These are phyloP conservation scores for Nettapus auritus DNA, from an alignment of 2,113 vertebrate genomes.

Conservation along the genomic window DNA sequence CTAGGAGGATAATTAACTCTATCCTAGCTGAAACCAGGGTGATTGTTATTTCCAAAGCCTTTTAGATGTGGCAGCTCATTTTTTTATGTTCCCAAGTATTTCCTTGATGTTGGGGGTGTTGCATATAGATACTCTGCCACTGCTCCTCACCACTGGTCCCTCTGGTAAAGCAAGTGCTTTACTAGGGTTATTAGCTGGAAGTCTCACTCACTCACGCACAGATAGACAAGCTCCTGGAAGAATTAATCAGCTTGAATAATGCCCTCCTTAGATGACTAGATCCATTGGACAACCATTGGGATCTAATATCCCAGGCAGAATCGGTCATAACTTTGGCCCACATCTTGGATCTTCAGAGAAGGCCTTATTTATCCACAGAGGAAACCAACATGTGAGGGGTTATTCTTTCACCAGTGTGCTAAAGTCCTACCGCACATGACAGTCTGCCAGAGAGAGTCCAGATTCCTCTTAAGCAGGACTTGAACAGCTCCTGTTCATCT, in stretches of 20 bases:
- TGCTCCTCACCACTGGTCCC: not conserved
- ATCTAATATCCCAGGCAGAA: not conserved
- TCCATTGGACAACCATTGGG: not conserved
- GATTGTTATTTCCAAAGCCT: not conserved
- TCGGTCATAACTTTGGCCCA: not conserved
- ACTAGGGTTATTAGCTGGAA: not conserved
- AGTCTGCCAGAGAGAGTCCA: not conserved
- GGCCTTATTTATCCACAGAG: not conserved
- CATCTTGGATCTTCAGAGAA: not conserved
- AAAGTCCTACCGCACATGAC: not conserved
- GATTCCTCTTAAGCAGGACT: not conserved
- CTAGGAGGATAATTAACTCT: too few relatives aligned
- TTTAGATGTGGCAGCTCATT: not conserved
- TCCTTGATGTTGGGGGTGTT: not conserved
- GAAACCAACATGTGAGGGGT: not conserved
- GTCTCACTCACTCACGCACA: not conserved
- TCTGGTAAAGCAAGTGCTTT: not conserved
- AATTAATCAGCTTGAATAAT: not conserved
- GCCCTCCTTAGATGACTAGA: not conserved
- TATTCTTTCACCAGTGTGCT: not conserved
- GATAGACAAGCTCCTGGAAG: not conserved
- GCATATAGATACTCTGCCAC: not conserved
- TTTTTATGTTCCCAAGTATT: not conserved
- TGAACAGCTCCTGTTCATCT: not conserved
- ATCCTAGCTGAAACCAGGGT: too few relatives aligned